Evolutionary conservation across 2,888 invertebrate genomes (phyloP).

Genomic region (Drosophila melanosoma): DNA sequence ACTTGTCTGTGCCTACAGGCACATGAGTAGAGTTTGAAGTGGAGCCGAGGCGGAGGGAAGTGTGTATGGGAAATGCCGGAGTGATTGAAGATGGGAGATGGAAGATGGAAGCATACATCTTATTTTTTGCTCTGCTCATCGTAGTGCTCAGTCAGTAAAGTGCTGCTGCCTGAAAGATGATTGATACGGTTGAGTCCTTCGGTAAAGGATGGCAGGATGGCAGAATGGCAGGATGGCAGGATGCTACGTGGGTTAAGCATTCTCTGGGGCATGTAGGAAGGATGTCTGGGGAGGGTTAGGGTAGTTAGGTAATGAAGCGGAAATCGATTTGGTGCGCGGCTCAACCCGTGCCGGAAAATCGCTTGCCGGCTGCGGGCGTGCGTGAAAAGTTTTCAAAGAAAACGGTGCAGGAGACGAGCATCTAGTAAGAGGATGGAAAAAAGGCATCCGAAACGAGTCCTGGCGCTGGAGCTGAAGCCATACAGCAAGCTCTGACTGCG

Average conservation of each 20-base stretch:
- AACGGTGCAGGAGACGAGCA: not conserved
- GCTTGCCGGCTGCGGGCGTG: constrained; percentile 77
- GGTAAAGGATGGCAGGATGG: constrained; percentile 8
- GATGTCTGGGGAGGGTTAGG: not conserved
- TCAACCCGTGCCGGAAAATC: constrained; percentile 71
- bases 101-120: constrained; percentile 42
- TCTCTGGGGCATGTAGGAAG: not conserved
- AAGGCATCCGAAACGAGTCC: not conserved
- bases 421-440: not conserved
- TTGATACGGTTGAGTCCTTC: constrained; percentile 62
- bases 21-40: constrained; percentile 44
- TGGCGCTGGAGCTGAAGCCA: constrained; percentile 4
- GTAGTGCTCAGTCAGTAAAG: constrained; percentile 43
- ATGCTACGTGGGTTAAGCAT: not conserved
- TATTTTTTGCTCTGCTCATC: constrained; percentile 39
- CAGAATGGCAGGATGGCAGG: not conserved
- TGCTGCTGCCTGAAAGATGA: constrained; percentile 72
- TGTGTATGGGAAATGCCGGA: not conserved
- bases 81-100: constrained; percentile 5
- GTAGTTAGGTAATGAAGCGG: constrained; percentile 73
- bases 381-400: constrained; percentile 73
- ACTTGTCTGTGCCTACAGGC: constrained; percentile 44
- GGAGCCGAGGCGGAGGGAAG: not conserved
- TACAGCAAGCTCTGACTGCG: not conserved
- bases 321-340: constrained; percentile 76